These are phyloP conservation scores for Lepidocyrtinus sp. DNA, from an alignment of 2,888 invertebrate species.

Conservation along the genomic window DNA sequence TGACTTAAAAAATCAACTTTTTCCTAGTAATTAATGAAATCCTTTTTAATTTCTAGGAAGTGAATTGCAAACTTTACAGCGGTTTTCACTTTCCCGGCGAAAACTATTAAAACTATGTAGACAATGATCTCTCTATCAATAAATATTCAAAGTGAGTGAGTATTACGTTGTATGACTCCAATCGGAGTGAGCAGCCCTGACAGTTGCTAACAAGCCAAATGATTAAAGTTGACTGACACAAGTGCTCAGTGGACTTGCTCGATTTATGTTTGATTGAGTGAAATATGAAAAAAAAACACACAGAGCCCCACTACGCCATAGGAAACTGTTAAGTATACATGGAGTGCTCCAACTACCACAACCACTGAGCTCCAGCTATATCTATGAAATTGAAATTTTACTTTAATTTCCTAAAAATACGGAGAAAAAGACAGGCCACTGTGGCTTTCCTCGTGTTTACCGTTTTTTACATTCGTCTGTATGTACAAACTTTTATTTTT, in stretches of 20 bases:
- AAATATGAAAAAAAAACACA: conserved; percentile 12
- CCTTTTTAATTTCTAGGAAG: no score
- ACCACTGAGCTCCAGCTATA: background rate
- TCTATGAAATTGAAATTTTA: conserved; percentile 6
- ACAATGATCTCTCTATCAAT: no score
- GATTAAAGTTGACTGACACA: conserved; percentile 62
- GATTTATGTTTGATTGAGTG: conserved; percentile 62
- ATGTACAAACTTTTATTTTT: background rate
- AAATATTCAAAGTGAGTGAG: no score
- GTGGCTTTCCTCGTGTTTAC: background rate
- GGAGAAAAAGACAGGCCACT: background rate
- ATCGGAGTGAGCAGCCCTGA: no score
- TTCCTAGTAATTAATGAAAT: no score
- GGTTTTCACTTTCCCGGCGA: no score
- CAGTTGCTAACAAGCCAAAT: conserved; percentile 46
- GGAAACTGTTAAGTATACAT: no score
- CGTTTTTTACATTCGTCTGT: background rate
- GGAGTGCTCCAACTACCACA: background rate
- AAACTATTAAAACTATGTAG: no score
- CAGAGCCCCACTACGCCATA: no score
- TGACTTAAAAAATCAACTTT: background rate
- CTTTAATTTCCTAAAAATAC: background rate
- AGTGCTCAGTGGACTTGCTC: conserved; percentile 44
- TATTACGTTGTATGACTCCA: no score
- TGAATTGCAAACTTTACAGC: no score